phyloP scores from a whole-genome alignment of 2,797 vertebrate species.

The Chelon labrosus region DNA sequence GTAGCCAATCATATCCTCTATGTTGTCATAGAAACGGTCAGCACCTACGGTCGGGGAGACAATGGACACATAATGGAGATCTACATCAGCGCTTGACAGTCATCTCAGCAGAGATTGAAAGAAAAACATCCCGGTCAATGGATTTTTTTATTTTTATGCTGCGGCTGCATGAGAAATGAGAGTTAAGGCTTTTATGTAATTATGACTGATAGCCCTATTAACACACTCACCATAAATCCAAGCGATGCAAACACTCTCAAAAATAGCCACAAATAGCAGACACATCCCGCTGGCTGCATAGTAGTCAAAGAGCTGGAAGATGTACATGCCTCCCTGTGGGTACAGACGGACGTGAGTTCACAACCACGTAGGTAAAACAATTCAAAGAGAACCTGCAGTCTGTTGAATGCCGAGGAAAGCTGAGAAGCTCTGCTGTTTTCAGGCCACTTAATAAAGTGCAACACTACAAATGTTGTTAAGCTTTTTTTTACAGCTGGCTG shows the following conservation, averaged over 20 bases:
- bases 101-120: neutral
- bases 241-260: slow-evolving; percentile 92
- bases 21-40: slow-evolving; percentile 94
- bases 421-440: neutral
- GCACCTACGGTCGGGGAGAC: slow-evolving; percentile 84
- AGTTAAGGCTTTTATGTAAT: slow-evolving; percentile 18
- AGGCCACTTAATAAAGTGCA: neutral
- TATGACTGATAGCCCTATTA: neutral
- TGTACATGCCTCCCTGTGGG: slow-evolving; percentile 94
- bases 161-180: slow-evolving; percentile 11
- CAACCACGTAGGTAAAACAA: neutral
- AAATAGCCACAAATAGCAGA: slow-evolving; percentile 94
- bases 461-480: neutral
- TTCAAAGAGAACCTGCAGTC: neutral
- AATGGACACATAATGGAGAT: neutral
- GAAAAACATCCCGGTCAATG: neutral
- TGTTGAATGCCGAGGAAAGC: neutral
- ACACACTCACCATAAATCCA: slow-evolving; percentile 95
- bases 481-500: neutral
- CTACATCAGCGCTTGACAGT: slow-evolving; percentile 6
- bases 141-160: slow-evolving; percentile 6
- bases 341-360: slow-evolving; percentile 45
- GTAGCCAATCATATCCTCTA: slow-evolving; percentile 98
- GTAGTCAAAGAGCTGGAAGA: slow-evolving; percentile 98
- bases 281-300: slow-evolving; percentile 98